Conservation (phyloP, 2,113 vertebrate species). For the Coracopsis vasa region DNA sequence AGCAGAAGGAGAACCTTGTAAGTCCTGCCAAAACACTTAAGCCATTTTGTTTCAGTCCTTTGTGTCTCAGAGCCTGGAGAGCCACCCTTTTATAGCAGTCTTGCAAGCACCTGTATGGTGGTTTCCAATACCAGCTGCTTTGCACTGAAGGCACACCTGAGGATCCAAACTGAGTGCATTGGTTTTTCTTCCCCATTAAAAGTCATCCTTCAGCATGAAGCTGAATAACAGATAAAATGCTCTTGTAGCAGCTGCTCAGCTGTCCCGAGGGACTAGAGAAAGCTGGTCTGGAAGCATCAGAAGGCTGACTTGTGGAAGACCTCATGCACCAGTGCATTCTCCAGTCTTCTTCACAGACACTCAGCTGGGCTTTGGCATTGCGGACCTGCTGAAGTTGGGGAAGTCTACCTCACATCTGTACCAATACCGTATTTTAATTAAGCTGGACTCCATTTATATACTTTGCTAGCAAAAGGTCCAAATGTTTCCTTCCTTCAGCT, state of each 20-base stretch:
- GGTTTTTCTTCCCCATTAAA: accelerated
- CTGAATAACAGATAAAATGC: accelerated
- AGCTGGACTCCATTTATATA: not conserved
- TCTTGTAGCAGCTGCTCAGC: not conserved
- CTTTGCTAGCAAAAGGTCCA: not conserved
- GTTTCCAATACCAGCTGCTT: not conserved
- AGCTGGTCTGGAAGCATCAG: not conserved
- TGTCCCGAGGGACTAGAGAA: not conserved
- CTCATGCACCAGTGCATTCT: not conserved
- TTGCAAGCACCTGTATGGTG: not conserved
- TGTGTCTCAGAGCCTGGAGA: not conserved
- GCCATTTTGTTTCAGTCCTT: not conserved
- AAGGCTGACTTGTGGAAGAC: not conserved
- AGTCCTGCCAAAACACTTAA: not conserved
- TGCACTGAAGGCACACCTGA: not conserved
- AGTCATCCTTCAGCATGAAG: not conserved
- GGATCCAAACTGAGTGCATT: too few species aligned
- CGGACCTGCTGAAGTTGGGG: not conserved
- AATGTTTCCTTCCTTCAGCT: not conserved
- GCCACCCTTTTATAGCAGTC: accelerated
- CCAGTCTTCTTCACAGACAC: not conserved
- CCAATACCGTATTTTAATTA: not conserved
- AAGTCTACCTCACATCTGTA: not conserved
- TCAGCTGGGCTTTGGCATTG: not conserved
- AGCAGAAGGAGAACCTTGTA: not conserved